Conservation (phyloP, 2,888 invertebrate species). For the Leucophora obtusa region DNA sequence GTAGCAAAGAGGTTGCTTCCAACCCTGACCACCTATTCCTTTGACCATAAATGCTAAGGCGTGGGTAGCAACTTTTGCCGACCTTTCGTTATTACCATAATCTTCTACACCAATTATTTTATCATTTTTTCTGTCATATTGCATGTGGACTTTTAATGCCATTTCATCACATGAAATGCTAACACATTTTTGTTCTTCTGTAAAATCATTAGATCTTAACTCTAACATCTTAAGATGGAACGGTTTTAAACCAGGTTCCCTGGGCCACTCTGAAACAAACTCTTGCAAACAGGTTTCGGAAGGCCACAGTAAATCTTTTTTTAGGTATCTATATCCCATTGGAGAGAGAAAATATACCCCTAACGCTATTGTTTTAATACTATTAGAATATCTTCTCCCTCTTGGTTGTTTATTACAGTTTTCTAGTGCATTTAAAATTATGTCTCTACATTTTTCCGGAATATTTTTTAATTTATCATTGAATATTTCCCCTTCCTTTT, state of each 20-base stretch:
- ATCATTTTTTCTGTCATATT: conserved; percentile 1
- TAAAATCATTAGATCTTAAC: neutral
- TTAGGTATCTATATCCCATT: neutral
- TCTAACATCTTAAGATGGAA: neutral
- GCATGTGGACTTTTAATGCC: conserved; percentile 13
- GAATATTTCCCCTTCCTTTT: too few species aligned
- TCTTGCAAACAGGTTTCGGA: neutral
- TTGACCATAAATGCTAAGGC: conserved; percentile 13
- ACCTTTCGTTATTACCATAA: conserved; percentile 7
- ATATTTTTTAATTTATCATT: too few species aligned
- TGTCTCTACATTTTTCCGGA: too few species aligned
- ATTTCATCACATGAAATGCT: conserved; percentile 3
- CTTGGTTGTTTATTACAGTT: neutral
- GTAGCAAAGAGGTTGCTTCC: conserved; percentile 25
- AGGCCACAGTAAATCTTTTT: neutral
- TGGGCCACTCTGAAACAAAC: neutral
- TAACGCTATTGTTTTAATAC: neutral
- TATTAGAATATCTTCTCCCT: neutral
- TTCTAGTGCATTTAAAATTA: neutral
- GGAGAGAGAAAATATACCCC: neutral
- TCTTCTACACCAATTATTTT: conserved; percentile 20
- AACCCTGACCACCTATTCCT: conserved; percentile 16
- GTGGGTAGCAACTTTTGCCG: neutral
- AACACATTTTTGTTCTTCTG: neutral
- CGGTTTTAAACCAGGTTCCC: neutral